Percentiles rank a stretch among this genome's conserved stretches.
phyloP scores from a whole-genome alignment of 2,113 vertebrate genomes.

The Pseudorhombus dupliciocellatus region DNA sequence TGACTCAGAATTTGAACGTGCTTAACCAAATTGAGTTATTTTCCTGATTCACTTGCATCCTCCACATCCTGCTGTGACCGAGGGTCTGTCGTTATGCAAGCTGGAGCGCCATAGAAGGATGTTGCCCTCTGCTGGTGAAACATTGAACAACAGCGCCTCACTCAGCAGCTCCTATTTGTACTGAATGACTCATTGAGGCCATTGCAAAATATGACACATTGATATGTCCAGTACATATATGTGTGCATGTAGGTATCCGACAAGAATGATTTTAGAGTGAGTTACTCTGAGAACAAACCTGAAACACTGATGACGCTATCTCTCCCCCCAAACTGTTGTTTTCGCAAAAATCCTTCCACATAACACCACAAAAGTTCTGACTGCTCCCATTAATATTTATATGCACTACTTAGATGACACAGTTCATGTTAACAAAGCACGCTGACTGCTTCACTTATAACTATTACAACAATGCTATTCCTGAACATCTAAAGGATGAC shows the following conservation, averaged over 20 bases:
- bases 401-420: slow-evolving; percentile 68
- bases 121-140: slow-evolving; percentile 71
- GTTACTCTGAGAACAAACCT: neutral
- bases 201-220: neutral
- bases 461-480: slow-evolving; percentile 63
- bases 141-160: neutral
- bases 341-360: slow-evolving; percentile 5
- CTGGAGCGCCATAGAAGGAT: slow-evolving; percentile 29
- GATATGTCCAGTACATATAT: neutral
- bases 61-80: slow-evolving; percentile 33
- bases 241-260: neutral
- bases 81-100: slow-evolving; percentile 37
- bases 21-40: slow-evolving; percentile 51
- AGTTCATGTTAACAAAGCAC: slow-evolving; percentile 64
- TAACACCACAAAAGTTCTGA: slow-evolving; percentile 34
- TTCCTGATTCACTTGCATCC: slow-evolving; percentile 60
- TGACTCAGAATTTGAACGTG: slow-evolving; percentile 63
- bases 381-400: slow-evolving; percentile 64
- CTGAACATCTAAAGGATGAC: slow-evolving; percentile 74
- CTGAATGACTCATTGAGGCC: neutral
- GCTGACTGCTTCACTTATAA: slow-evolving; percentile 64
- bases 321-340: neutral
- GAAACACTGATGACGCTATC: neutral
- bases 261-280: neutral
- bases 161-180: neutral